Evolutionary conservation across 2,113 vertebrate genomes (phyloP), one percentile per base, ranked within the genome.

Genomic region (Oncorhynchus nerka): DNA sequence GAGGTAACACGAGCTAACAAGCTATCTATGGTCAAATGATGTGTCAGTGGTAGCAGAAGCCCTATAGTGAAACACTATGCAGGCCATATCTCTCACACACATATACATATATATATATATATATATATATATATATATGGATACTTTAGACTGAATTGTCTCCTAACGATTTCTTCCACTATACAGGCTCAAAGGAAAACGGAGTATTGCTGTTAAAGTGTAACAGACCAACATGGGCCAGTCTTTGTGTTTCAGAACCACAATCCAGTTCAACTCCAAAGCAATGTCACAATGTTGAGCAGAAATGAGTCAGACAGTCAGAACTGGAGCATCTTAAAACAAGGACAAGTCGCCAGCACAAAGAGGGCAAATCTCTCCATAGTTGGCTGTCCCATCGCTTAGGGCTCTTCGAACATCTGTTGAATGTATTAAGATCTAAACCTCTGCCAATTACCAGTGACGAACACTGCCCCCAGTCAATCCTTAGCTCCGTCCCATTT

Each of bases 391-490:
- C 78, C 76, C 73, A 28, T 79, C 74, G 87, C 87, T 86, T 79
- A 61, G 68, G 86, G 85, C 80, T 83, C 75, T 73, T 76, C 89
- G 82, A 87, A 86, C 86, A 90, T 90, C 87, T 90, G 88, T 84
- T 88, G 87, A 85, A 86, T 80, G 74, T 67, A 84, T 87, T 85
- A 83, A 79, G 73, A 85, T 82, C 85, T 84, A 84, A 85, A 90
- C 81, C 75, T 24, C 81, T 82, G 84, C 82, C 90, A 89, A 88
- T 90, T 87, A 88, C 79, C 75, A 84, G 80, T 67, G 74, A 80
- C 71, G 19, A 89, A 87, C 78, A 81, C 71, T 57, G 85, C 87
- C 84, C 48, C 84, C 79, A 85, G 78, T 77, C 81, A 83, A 83
- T 87, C 82, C 69, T 75, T 66, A 1, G 79, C 74, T 66, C 75